Evolutionary conservation across 2,888 invertebrate genomes (phyloP).

Genomic region (Tethea ocularis): DNA sequence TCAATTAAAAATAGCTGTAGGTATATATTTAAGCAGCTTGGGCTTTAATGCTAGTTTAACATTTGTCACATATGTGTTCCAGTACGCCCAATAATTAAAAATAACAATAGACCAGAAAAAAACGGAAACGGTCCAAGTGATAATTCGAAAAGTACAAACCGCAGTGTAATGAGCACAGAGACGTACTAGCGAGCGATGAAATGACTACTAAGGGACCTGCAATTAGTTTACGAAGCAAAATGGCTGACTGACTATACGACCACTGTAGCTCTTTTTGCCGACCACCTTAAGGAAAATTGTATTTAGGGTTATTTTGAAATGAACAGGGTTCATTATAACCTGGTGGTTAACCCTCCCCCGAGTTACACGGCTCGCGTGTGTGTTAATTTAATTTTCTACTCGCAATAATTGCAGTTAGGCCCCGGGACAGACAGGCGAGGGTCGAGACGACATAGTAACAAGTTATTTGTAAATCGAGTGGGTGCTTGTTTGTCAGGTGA

Average conservation of each 20-base stretch:
- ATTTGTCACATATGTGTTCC: constrained; percentile 39
- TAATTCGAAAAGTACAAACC: constrained; percentile 82
- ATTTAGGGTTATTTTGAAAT: constrained; percentile 32
- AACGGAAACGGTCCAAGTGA: constrained; percentile 77
- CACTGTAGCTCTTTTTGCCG: constrained; percentile 26
- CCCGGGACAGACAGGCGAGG: constrained; percentile 54
- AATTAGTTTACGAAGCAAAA: constrained; percentile 79
- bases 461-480: constrained; percentile 60
- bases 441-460: constrained; percentile 64
- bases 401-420: constrained; percentile 72
- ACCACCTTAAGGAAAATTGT: constrained; percentile 2
- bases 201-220: constrained; percentile 69
- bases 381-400: constrained; percentile 83
- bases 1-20: not conserved
- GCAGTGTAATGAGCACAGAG: constrained; percentile 73
- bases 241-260: constrained; percentile 76
- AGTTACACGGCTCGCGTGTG: constrained; percentile 72
- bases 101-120: constrained; percentile 66
- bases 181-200: constrained; percentile 72
- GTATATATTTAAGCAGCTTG: constrained; percentile 12
- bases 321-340: constrained; percentile 36
- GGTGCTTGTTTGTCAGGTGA: constrained; percentile 49
- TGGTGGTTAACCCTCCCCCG: constrained; percentile 64
- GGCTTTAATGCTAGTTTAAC: constrained; percentile 16
- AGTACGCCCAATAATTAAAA: constrained; percentile 54